Base-by-base conservation (phyloP, 2,888 invertebrate genomes). In the Iphiclides podalirius region DNA sequence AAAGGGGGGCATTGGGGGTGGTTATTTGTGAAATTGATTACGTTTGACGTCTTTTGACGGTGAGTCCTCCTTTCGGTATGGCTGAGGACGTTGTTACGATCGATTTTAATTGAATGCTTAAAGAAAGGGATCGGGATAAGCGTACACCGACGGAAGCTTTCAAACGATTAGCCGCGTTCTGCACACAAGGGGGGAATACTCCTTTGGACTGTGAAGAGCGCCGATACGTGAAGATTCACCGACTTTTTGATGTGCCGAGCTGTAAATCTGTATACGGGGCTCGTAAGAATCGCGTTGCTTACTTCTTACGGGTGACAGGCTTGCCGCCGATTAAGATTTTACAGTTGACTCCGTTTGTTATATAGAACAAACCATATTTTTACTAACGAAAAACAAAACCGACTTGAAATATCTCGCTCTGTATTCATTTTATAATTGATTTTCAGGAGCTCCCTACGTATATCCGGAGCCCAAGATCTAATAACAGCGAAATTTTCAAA, bases 11-110 rank as follows among this genome's bases (percentile, higher is more conserved):
- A 7, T 68, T 20, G 71, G 70, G 59, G 63, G 70, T 64, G 72
- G 70, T 70, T 85, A 85, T 87, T 84, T 86, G 82, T 79, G 78
- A 85, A 86, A 87, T 86, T 87, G 86, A 87, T 87, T 84, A 87
- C 73, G 72, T 82, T 80, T 80, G 75, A 75, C 77, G 80, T 79
- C 69, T 76, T 86, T 86, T 83, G 80, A 81, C 63, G 69, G 58
- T 70, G 69, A 7, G 2, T 31, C n/a, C 64, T 69, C 63, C 75
- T 75, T 74, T 75, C 65, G 62, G 55, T 45, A 45, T 51, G 17
- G 59, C 31, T 66, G 69, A 69, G 73, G 75, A 71, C 70, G 56
- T 57, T 65, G 54, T 54, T 61, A 58, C 62, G 75, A 82, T 84
- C 74, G 79, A 76, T 76, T 81, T 78, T 83, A 86, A 85, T 84